Base-by-base conservation (phyloP, 1,140 invertebrate species). In the Drosophila lacteicornis region DNA sequence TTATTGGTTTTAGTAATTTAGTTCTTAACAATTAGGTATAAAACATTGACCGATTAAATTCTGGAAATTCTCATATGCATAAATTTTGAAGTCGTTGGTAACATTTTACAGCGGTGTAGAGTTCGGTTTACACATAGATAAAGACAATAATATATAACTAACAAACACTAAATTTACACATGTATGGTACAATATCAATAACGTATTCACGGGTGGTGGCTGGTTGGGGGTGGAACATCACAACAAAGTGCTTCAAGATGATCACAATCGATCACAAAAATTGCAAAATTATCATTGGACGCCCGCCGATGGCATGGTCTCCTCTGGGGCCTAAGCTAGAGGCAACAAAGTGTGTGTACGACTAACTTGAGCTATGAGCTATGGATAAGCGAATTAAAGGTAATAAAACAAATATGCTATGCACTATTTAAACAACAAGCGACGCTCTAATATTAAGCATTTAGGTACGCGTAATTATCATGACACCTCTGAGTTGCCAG, bases 401-500 rank as follows among this genome's bases (percentile, higher is more conserved):
- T 53, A 22, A 50, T 36, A 17, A 56, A 74, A 50, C 50, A 50
- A 69, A 36, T 75, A 83, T 83, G 77, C 84, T 83, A 74, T 70
- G 80, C 84, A 71, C 80, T 70, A 78, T 57, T 36, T 33, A 61
- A 73, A 61, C 40, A 58, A 66, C 47, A 61, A 75, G 55, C 49
- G 67, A 47, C 55, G 61, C 71, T 76, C 45, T 58, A 67, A 45
- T 25, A 59, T 45, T 53, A 70, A 53, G 45, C 65, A 22, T 57
- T 80, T 80, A 88, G 84, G 84, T 87, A 88, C 84, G 69, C 74
- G 66, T 90, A 90, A 68, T 66, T 79, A 70, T 67, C 38, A 50
- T 75, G 61, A 56, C 83, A 83, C 46, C 75, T 87, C 61, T 5
- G 12, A 88, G 80, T 75, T 78, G 84, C 50, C 75, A 59, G 43